Base-by-base conservation (phyloP, 2,888 invertebrate species). In the Zeuzera pyrina region DNA sequence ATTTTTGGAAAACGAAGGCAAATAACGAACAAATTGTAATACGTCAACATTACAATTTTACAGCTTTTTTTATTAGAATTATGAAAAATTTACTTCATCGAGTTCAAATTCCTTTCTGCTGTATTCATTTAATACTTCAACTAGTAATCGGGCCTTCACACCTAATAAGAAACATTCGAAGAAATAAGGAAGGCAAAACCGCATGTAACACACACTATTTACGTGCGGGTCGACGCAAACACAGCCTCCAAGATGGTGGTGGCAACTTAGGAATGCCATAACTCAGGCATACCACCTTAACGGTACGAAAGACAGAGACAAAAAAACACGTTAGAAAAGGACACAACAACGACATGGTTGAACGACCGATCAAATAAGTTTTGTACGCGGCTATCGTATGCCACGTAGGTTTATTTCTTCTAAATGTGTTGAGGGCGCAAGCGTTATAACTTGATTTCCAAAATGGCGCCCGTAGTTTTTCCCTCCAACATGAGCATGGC, bases 281-380 rank as follows among this genome's bases (percentile, higher is more conserved):
- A 77, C 71, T 79, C 76, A 71, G 71, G 65, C 71, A 69, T 71
- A 77, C 76, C 67, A 73, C 74, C 62, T 74, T 79, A 81, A 81
- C 81, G 79, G 79, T 79, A 70, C 65, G 79, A 48, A 61, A 27
- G 67, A 78, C 44, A 34, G 68, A 52, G 77, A 76, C 53, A 45
- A 43, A 46, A 44, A 43, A 54, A 64, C 54, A 41, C 33, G 57
- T 35, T 41, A 40, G 61, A 74, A 42, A 39, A 60, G 49, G 62
- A 67, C 38, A 48, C 45, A 48, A 44, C 45, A 52, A 48, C 67
- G 73, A 68, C 71, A 72, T 73, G 79, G 81, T 81, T 81, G 79
- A 81, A 81, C 78, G 81, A 79, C 81, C 81, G 78, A 78, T 81
- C 81, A 81, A 79, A 81, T 79, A 78, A 79, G 79, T 78, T 71